Base-by-base conservation (phyloP, 2,888 invertebrate species). In the Cataglyphis cursor region DNA sequence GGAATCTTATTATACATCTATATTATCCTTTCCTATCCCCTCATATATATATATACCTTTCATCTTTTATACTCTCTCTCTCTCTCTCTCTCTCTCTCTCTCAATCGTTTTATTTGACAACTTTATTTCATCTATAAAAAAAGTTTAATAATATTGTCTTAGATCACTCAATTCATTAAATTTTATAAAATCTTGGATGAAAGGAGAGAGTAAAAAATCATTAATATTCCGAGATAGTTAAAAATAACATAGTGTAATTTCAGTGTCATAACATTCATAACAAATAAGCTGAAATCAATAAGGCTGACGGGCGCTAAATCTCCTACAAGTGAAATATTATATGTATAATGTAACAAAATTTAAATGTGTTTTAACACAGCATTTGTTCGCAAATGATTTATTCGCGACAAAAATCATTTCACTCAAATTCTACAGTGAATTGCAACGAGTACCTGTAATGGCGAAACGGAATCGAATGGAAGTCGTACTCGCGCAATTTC, bases 261-360 rank as follows among this genome's bases (percentile, higher is more conserved):
- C 21, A 76, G 28, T 3, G 9, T 18, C n/a, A 31, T 8, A 70
- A 59, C 21, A 44, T 59, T 59, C 24, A 12, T n/a, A n/a, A n/a
- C 72, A 44, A 70, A 72, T 35, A 80, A 72, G 72, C 18, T 6
- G 9, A 68, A 28, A 38, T 54, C n/a, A n/a, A n/a, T 51, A 51
- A 51, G 31, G 18, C 31, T 54, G 38, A n/a, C 12, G 21, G 28
- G 28, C 1, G 1, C 41, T 78, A 70, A 31, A 51, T 21, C 18
- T 59, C 31, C 28, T 59, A 18, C 41, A 57, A 44, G 44, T 24
- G 72, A 80, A 72, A 80, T 80, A 72, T 61, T 80, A 80, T 72
- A 80, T 48, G 72, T 80, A 80, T 80, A 59, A 48, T 44, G 72
- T 80, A 61, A 61, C 78, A n/a, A 72, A 41, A 80, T 59, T 31